Evolutionary conservation across 2,888 invertebrate species (phyloP), one percentile per base, ranked within the genome.

Genomic region (Petrolisthes cinctipes): DNA sequence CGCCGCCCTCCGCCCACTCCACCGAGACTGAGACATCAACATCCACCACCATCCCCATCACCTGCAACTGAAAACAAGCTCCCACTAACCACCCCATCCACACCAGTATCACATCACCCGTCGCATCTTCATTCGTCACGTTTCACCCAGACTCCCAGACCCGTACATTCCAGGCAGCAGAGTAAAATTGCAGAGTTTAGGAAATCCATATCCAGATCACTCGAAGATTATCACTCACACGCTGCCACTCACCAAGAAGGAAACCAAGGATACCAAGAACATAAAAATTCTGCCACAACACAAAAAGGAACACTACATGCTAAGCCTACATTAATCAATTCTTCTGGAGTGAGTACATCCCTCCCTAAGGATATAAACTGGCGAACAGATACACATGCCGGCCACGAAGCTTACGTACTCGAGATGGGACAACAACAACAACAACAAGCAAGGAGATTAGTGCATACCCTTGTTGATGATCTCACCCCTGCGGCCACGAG

Each of bases 401-500:
- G 37, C 37, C 37, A 37, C 37, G 37, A 37, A 37, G 37, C 37
- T 37, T 2, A 37, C 37, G 2, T 37, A 37, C 37, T 37, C 37
- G 37, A 37, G 37, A 37, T 37, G 37, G 37, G 61, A 61, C 71
- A 4, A n/a, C 71, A n/a, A 17, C 11, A n/a, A 6, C 6, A 6
- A 71, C 71, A 71, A 71, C 71, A 14, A 11, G 20, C 20, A n/a
- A 71, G 11, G 20, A 71, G 71, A n/a, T 71, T 71, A n/a, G 17
- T 6, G 6, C 6, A 20, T 71, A 71, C 11, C 6, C 14, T 71
- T n/a, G 6, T 17, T 14, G 71, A 71, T 11, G 71, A 71, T 71
- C 53, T 57, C 51, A 68, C 61, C 14, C 85, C 85, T 51, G 68
- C 61, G 4, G 85, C 85, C 56, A 85, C 85, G 9, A 85, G 85